Evolutionary conservation across 2,888 invertebrate species (phyloP), one percentile per base, ranked within the genome.

Genomic region (Papilio elwesi): DNA sequence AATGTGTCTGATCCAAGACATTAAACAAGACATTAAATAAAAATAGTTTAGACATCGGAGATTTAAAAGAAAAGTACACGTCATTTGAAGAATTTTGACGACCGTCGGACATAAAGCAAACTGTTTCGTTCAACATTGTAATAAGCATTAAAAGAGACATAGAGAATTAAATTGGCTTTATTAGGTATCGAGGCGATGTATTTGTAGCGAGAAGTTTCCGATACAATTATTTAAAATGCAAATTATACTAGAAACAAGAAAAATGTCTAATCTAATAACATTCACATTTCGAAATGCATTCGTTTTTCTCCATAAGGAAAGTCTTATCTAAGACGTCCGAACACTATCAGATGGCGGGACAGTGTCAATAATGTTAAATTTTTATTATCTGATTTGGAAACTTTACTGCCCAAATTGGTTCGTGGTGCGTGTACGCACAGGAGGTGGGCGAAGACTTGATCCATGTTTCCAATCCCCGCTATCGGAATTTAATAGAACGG

Each of bases 351-450:
- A 81, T 81, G 78, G 78, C 79, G 77, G 66, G 79, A 81, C 85
- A 85, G 81, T 84, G 83, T 83, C 86, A 84, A 88, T 89, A 89
- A 90, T 87, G 85, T 90, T 75, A 83, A 81, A 78, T 78, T 85
- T 88, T 89, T 89, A 89, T 84, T 87, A 82, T 83, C 84, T 81
- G 83, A 87, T 87, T 87, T 86, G 80, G 83, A 83, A 83, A 83
- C 87, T 90, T 90, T 91, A 91, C 85, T 78, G 79, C 80, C 77
- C 74, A 80, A 85, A 87, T 81, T 76, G 79, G 81, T 78, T 78
- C 78, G 74, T 76, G 76, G 75, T 68, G 70, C 77, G 72, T 78
- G 77, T 80, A 75, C 73, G 77, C 77, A 64, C 76, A 62, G 76
- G 76, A 77, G 79, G 88, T 88, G 88, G 88, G 88, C 85, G 10